Percentiles rank a stretch among this genome's conserved stretches.
Conservation (phyloP, 2,113 vertebrate species). For the Alligator sinensis region DNA sequence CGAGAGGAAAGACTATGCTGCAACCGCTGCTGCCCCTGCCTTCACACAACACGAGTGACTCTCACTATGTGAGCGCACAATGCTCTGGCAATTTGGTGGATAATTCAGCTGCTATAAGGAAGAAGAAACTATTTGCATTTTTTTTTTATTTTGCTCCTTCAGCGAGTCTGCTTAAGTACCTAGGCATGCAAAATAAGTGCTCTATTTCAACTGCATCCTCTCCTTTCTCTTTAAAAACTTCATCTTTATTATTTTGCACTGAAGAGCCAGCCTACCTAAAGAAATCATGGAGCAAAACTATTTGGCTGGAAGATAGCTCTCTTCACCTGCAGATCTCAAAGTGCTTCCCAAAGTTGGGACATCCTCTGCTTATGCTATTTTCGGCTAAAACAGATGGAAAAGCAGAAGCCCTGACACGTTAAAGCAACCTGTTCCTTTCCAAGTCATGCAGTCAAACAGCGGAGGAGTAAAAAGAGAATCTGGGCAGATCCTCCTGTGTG, state of each 20-base stretch:
- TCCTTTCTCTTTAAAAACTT: not conserved
- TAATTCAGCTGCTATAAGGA: not conserved
- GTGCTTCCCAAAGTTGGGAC: no score
- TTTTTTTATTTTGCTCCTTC: slow-evolving; percentile 30
- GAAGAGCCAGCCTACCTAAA: no score
- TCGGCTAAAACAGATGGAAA: not conserved
- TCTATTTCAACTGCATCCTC: not conserved
- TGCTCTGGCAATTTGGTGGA: not conserved
- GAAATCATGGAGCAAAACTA: no score
- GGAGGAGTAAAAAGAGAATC: not conserved
- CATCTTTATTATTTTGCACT: not conserved
- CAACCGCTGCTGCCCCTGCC: not conserved
- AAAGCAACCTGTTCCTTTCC: not conserved
- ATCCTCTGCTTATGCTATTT: not conserved
- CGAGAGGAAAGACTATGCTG: not conserved
- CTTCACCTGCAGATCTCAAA: no score
- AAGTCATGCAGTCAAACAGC: not conserved
- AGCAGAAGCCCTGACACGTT: not conserved
- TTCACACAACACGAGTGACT: not conserved
- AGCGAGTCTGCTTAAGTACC: not conserved
- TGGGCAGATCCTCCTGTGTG: not conserved
- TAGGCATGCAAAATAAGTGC: not conserved
- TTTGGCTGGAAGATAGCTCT: no score
- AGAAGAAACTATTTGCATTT: slow-evolving; percentile 32
- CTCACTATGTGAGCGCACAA: not conserved